Conservation (phyloP, 2,888 invertebrate genomes). For the Noctua janthe region DNA sequence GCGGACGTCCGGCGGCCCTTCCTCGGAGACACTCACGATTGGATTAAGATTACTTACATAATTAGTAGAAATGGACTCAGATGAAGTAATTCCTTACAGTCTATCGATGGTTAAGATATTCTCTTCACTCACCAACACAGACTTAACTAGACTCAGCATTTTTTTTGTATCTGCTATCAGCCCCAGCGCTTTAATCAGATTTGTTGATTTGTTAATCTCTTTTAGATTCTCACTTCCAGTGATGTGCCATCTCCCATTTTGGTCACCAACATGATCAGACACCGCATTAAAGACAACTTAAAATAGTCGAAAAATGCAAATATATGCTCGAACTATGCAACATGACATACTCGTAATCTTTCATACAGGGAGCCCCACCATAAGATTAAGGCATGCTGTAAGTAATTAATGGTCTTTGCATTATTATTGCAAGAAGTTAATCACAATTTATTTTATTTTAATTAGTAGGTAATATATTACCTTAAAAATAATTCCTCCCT, state of each 20-base stretch:
- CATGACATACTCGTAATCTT: background rate
- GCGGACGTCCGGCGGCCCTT: slow-evolving; percentile 21
- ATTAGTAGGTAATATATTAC: background rate
- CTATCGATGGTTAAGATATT: background rate
- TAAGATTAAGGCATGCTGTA: background rate
- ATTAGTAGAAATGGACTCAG: background rate
- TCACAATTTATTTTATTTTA: background rate
- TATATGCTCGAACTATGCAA: background rate
- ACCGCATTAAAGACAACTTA: no score
- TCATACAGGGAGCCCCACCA: background rate
- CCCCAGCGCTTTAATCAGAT: no score
- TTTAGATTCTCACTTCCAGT: no score
- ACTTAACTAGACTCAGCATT: background rate
- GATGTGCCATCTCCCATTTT: no score
- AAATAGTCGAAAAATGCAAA: no score
- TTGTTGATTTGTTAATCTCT: no score
- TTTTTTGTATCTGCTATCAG: no score
- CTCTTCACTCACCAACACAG: background rate
- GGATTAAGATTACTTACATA: background rate
- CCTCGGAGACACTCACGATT: background rate
- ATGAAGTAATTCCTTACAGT: background rate
- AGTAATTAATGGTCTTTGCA: background rate
- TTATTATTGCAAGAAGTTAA: background rate
- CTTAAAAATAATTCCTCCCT: background rate
- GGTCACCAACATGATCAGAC: no score